phyloP scores from a whole-genome alignment of 2,797 vertebrate species.

The Etheostoma perlongum region DNA sequence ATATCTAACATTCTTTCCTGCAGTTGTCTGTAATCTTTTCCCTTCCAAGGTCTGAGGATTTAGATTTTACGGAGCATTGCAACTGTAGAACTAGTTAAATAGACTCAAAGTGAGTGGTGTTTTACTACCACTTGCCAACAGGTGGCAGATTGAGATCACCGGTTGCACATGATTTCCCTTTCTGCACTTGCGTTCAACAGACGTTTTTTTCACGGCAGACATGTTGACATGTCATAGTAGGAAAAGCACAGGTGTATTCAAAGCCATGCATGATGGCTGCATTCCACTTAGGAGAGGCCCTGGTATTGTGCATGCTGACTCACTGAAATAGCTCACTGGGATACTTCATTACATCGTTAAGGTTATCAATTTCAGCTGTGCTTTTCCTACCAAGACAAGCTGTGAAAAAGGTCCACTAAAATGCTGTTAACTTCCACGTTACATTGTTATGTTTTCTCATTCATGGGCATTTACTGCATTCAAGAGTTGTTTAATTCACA shows the following conservation, averaged over 20 bases:
- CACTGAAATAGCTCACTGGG: too few species aligned
- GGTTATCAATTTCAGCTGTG: too few species aligned
- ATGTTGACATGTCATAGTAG: too few species aligned
- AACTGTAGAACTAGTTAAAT: neutral
- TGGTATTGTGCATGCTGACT: too few species aligned
- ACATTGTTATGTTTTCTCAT: neutral
- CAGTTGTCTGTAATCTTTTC: too few species aligned
- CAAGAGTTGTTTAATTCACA: neutral
- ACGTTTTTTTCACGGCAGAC: too few species aligned
- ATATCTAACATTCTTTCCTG: neutral
- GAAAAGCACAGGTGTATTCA: too few species aligned
- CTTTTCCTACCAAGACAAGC: too few species aligned
- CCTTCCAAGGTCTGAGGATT: neutral
- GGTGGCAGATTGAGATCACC: conserved; percentile 62
- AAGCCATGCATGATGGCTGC: too few species aligned
- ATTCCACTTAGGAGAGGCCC: too few species aligned
- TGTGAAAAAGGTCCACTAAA: neutral
- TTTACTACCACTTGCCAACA: conserved; percentile 55
- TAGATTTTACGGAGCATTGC: too few species aligned
- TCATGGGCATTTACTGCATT: neutral
- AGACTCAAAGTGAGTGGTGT: neutral
- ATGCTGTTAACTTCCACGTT: neutral
- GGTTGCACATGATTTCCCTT: neutral
- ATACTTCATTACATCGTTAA: too few species aligned
- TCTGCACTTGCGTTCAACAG: neutral